Evolutionary conservation across 2,797 vertebrate species (phyloP), one percentile per base, ranked within the genome.

Genomic region (Poecilia velifera): DNA sequence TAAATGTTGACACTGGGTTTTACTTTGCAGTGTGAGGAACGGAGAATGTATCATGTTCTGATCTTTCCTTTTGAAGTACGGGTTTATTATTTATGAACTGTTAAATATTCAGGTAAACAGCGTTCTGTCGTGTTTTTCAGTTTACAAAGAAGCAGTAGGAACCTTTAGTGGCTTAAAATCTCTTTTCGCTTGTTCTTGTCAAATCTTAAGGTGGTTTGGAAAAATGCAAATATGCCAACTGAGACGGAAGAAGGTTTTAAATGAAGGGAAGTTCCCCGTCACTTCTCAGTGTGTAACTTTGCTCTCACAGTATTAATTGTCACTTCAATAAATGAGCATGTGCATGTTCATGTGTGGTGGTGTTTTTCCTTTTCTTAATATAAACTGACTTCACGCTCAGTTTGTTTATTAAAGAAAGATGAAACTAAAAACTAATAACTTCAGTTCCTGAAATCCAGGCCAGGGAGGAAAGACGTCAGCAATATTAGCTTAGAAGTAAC

Each of bases 241-340:
- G 73, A 80, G 76, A 76, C 64, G 43, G 79, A 76, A 64, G 82
- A 66, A 72, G 84, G 87, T 78, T 85, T 74, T 31, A 82, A 76
- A 41, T 73, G 75, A 77, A 73, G 55, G 79, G 55, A 82, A 76
- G 64, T 80, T 76, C 83, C 74, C 76, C 76, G 12, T 43, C 68
- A 55, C 76, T 43, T 43, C 81, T 87, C 78, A 20, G 57, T 91
- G 86, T 91, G 83, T 84, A 57, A 85, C 78, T 68, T 51, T 51
- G 81, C 87, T 82, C 82, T 86, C 83, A 88, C 36, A 91, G 82
- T 84, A 73, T 79, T 79, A 80, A 80, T 77, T 88, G 85, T 93
- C 74, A 84, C 83, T 89, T 83, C 68, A 95, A 94, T 95, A 95
- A 94, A 95, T 88, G 87, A 87, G 92, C 93, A 95, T 93, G 93